Evolutionary conservation across 1,140 invertebrate genomes (phyloP).

Genomic region (Melipona quadrifasciata): DNA sequence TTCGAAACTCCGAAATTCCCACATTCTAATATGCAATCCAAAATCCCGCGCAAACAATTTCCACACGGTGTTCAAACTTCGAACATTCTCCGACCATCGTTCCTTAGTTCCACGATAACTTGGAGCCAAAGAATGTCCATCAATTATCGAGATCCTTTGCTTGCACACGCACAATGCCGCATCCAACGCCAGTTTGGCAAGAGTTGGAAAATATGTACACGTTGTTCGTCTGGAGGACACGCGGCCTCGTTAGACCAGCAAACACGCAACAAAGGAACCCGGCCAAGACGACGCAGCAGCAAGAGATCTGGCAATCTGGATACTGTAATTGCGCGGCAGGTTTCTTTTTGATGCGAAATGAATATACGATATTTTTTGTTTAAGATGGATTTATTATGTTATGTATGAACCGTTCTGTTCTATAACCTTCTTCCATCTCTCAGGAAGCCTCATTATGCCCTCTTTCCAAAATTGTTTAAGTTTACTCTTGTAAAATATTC

Average conservation of each 20-base stretch:
- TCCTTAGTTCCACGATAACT: neutral
- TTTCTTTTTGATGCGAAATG: too few species aligned
- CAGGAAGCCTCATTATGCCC: too few species aligned
- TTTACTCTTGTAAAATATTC: too few species aligned
- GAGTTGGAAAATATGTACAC: slow-evolving; percentile 51
- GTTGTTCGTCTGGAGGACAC: slow-evolving; percentile 75
- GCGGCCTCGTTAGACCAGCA: slow-evolving; percentile 73
- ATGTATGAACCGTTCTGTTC: too few species aligned
- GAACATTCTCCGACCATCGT: neutral
- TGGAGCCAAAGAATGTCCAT: neutral
- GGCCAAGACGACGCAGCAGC: neutral
- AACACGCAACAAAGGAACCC: slow-evolving; percentile 73
- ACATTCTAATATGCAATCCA: neutral
- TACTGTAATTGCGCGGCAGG: slow-evolving; percentile 69
- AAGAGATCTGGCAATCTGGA: slow-evolving; percentile 63
- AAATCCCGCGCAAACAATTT: neutral
- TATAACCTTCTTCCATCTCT: too few species aligned
- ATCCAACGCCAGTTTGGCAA: neutral
- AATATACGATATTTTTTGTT: too few species aligned
- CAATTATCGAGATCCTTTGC: neutral
- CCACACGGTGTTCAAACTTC: neutral
- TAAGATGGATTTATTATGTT: too few species aligned
- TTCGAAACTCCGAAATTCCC: neutral
- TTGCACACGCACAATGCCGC: neutral
- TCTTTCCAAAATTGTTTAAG: too few species aligned